Evolutionary conservation across 2,113 vertebrate genomes (phyloP).

Genomic region (Gallinago paraguaiae): DNA sequence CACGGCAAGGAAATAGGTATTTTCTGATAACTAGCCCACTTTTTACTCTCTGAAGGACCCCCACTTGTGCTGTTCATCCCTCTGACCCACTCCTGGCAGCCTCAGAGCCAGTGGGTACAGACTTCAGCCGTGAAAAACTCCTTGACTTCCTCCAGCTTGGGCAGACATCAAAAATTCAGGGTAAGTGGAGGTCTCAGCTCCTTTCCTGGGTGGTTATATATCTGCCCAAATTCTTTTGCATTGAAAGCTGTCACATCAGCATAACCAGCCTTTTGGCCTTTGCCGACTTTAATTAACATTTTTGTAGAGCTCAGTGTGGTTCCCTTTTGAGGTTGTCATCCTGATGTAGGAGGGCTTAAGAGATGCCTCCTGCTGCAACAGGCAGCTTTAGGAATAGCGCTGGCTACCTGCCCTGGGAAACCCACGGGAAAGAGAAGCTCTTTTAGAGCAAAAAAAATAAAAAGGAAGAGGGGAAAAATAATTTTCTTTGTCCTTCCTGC

Average conservation of each 20-base stretch:
- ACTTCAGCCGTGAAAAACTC: neutral
- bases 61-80: neutral
- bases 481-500: neutral
- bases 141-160: neutral
- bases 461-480: neutral
- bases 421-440: neutral
- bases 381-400: neutral
- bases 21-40: neutral
- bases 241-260: neutral
- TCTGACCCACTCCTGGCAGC: neutral
- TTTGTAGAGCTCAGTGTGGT: constrained; percentile 17
- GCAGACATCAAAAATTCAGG: neutral
- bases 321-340: neutral
- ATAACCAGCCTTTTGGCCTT: neutral
- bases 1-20: neutral
- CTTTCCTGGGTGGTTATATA: neutral
- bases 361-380: neutral
- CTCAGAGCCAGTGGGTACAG: neutral
- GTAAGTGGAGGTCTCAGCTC: neutral
- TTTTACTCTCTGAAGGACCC: neutral
- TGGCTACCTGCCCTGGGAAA: neutral
- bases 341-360: neutral
- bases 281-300: constrained; percentile 35
- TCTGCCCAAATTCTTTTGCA: constrained; percentile 3
- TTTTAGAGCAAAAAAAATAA: neutral